Conservation (phyloP, 2,888 invertebrate species). For the Drosophila planitibia region DNA sequence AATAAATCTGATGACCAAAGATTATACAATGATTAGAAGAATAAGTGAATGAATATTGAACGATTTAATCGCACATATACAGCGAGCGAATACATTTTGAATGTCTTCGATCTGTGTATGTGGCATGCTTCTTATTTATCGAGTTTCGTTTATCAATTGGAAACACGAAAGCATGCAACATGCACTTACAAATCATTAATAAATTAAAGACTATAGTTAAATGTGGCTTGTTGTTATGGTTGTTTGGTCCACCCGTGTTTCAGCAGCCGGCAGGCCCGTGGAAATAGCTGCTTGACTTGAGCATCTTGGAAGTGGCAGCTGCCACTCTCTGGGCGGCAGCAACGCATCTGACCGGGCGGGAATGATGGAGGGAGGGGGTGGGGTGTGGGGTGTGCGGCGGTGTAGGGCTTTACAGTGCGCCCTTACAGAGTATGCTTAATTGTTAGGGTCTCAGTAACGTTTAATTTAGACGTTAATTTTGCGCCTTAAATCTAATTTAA, state of each 20-base stretch:
- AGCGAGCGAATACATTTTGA: conserved; percentile 38
- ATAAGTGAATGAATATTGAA: conserved; percentile 11
- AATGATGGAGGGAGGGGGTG: neutral
- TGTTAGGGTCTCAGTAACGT: conserved; percentile 51
- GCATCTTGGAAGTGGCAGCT: conserved; percentile 33
- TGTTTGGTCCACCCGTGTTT: neutral
- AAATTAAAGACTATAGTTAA: conserved; percentile 21
- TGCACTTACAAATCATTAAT: conserved; percentile 33
- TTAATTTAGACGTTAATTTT: conserved; percentile 72
- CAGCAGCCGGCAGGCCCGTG: neutral
- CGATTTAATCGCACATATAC: conserved; percentile 11
- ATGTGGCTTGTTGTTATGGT: conserved; percentile 6
- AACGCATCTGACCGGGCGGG: neutral
- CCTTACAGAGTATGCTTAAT: conserved; percentile 31
- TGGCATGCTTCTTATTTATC: conserved; percentile 7
- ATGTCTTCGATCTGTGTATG: conserved; percentile 20
- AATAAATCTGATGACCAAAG: conserved; percentile 26
- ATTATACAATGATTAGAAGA: conserved; percentile 42
- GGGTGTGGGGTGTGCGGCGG: neutral
- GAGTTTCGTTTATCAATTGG: conserved; percentile 40
- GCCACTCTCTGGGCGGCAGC: conserved; percentile 5
- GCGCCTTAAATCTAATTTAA: conserved; percentile 70
- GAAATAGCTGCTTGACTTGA: conserved; percentile 30
- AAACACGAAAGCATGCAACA: conserved; percentile 26
- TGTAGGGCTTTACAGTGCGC: neutral